Conservation (phyloP, 1,140 invertebrate species). For the Aphelenchoides besseyi region DNA sequence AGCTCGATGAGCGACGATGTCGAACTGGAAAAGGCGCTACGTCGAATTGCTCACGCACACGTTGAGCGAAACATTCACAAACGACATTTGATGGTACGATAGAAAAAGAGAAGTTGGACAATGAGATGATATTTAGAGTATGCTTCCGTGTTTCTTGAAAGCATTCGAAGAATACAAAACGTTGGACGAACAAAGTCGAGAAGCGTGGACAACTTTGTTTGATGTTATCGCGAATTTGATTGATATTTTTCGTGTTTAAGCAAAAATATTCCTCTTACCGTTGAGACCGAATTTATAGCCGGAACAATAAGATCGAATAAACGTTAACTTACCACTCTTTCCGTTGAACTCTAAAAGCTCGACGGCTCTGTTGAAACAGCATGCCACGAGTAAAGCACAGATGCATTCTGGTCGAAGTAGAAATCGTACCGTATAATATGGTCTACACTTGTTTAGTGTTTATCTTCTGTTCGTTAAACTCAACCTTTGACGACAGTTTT, state of each 20-base stretch:
- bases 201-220: slow-evolving; percentile 54
- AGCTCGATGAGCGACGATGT: slow-evolving; percentile 45
- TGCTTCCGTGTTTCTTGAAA: slow-evolving; percentile 45
- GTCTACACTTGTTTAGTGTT: not conserved
- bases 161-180: slow-evolving; percentile 32
- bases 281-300: no score
- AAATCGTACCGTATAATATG: no score
- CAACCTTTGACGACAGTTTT: no score
- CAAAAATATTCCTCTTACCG: no score
- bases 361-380: no score
- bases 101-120: slow-evolving; percentile 1
- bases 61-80: slow-evolving; percentile 49
- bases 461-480: not conserved
- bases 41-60: slow-evolving; percentile 46
- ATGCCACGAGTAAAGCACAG: no score
- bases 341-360: no score
- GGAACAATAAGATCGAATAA: no score
- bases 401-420: no score
- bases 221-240: slow-evolving; percentile 58
- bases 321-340: no score
- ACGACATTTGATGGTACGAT: slow-evolving; percentile 47
- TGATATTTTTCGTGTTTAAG: slow-evolving; percentile 42
- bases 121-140: slow-evolving; percentile 38
- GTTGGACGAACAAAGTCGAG: slow-evolving; percentile 41
- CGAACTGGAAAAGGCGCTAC: slow-evolving; percentile 27